A percentile compares a stretch with the other conserved stretches of the same genome.
Evolutionary conservation across 2,888 invertebrate genomes (phyloP).

Genomic region (Ophraella communa): DNA sequence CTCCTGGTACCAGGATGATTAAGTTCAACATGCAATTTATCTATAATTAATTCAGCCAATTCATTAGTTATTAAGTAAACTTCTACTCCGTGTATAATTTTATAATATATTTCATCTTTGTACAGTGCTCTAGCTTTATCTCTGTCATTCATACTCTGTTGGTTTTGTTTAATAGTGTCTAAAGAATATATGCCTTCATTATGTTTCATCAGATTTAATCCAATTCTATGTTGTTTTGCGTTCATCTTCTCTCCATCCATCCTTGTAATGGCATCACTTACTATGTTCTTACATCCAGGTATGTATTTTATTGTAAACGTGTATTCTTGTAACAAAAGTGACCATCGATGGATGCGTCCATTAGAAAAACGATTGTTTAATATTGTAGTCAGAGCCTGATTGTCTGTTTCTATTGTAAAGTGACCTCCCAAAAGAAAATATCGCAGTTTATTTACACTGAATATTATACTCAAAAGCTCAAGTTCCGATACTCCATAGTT

Average conservation of each 20-base stretch:
- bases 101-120: background rate
- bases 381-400: slow-evolving; percentile 22
- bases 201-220: background rate
- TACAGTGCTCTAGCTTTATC: background rate
- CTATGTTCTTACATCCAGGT: slow-evolving; percentile 13
- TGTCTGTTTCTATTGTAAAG: slow-evolving; percentile 20
- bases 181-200: background rate
- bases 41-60: background rate
- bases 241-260: background rate
- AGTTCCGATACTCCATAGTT: slow-evolving; percentile 9
- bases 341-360: slow-evolving; percentile 23
- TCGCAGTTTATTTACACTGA: slow-evolving; percentile 11
- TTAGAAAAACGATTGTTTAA: slow-evolving; percentile 18
- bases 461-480: slow-evolving; percentile 18
- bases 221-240: background rate
- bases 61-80: background rate
- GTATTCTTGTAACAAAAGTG: slow-evolving; percentile 7
- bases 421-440: slow-evolving; percentile 16
- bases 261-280: slow-evolving; percentile 13
- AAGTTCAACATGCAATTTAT: background rate
- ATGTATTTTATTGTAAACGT: slow-evolving; percentile 12
- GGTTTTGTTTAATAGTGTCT: background rate
- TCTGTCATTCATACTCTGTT: background rate
- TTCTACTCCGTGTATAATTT: background rate
- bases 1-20: slow-evolving; percentile 3